phyloP scores from a whole-genome alignment of 2,888 invertebrate genomes.

The Laothoe populi region DNA sequence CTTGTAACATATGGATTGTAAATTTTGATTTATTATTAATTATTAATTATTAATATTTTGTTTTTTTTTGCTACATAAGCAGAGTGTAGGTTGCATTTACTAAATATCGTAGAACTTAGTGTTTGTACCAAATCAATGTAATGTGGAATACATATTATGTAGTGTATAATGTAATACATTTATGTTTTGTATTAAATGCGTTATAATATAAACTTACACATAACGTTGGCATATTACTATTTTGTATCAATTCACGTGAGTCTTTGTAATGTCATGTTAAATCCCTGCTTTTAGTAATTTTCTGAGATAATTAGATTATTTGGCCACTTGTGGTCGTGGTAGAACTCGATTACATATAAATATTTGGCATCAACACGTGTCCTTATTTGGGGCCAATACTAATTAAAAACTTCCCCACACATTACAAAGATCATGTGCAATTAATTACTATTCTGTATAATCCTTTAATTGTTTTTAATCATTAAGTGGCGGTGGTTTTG shows the following conservation, averaged over 20 bases:
- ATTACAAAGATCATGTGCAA: background rate
- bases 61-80: slow-evolving; percentile 57
- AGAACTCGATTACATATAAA: background rate
- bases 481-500: slow-evolving; percentile 67
- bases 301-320: background rate
- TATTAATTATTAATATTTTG: slow-evolving; percentile 38
- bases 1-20: slow-evolving; percentile 73
- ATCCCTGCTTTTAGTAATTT: background rate
- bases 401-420: background rate
- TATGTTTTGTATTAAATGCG: slow-evolving; percentile 25
- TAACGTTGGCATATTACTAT: background rate
- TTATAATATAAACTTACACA: slow-evolving; percentile 23
- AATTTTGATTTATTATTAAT: slow-evolving; percentile 65
- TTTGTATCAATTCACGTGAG: background rate
- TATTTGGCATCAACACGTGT: background rate
- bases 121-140: slow-evolving; percentile 79
- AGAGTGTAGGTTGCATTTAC: slow-evolving; percentile 81
- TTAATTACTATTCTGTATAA: slow-evolving; percentile 8
- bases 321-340: background rate
- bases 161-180: slow-evolving; percentile 38
- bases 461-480: slow-evolving; percentile 32
- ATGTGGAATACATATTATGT: slow-evolving; percentile 57
- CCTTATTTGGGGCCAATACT: background rate
- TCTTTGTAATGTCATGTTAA: background rate
- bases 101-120: slow-evolving; percentile 77